Conservation (phyloP, 2,113 vertebrate species). For the Rhinolophus sinicus region DNA sequence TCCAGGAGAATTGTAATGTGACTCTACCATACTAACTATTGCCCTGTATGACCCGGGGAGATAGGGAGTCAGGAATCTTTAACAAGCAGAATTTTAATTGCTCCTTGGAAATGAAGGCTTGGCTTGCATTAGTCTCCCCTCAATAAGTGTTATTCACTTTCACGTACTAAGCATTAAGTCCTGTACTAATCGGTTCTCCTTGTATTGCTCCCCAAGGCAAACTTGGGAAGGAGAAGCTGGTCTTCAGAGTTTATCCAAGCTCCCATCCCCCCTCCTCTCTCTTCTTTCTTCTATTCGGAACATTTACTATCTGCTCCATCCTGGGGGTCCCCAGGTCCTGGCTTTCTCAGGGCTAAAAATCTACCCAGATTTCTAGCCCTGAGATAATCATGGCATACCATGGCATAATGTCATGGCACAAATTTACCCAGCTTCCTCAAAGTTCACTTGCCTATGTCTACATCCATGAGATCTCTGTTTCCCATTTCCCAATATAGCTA, state of each 20-base stretch:
- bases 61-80: not conserved
- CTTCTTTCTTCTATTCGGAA: not conserved
- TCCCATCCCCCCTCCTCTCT: not conserved
- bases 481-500: not conserved
- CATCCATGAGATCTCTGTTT: not conserved
- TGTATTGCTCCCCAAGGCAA: constrained; percentile 70
- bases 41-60: not conserved
- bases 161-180: constrained; percentile 46
- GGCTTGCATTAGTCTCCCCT: constrained; percentile 68
- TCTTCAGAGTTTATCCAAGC: constrained; percentile 68
- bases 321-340: not conserved
- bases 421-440: not conserved
- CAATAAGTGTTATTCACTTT: constrained; percentile 74
- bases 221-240: constrained; percentile 63
- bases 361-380: too few relatives aligned
- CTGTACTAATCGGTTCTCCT: constrained; percentile 55
- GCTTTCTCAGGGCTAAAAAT: not conserved
- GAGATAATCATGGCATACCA: too few relatives aligned
- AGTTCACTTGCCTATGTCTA: not conserved
- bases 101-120: constrained; percentile 56
- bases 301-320: not conserved
- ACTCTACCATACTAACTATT: not conserved
- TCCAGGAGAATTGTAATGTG: not conserved
- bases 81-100: constrained; percentile 44
- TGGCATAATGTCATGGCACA: too few relatives aligned